Percentiles rank a stretch among this genome's conserved stretches.
Conservation (phyloP, 2,888 invertebrate species). For the Zaprionus bogoriensis region DNA sequence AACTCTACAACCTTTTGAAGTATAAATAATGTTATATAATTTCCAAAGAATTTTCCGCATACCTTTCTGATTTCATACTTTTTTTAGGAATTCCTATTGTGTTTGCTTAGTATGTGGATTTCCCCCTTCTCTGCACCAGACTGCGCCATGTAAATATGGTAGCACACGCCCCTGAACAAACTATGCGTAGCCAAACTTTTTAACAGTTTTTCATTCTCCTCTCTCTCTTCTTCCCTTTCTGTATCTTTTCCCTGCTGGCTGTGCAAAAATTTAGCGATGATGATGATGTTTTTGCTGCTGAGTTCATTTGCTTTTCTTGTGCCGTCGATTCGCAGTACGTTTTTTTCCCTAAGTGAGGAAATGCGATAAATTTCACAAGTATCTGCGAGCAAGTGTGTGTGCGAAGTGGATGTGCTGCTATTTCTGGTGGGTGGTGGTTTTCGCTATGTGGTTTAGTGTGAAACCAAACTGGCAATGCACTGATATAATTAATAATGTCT, state of each 20-base stretch:
- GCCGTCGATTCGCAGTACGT: not conserved
- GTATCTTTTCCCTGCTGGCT: not conserved
- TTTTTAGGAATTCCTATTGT: slow-evolving; percentile 2
- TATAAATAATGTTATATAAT: not conserved
- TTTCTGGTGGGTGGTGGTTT: slow-evolving; percentile 22
- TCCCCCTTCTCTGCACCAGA: slow-evolving; percentile 28
- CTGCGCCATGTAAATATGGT: slow-evolving; percentile 27
- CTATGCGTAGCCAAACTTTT: slow-evolving; percentile 44
- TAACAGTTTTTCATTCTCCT: too few species aligned
- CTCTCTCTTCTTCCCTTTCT: not conserved
- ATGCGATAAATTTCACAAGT: slow-evolving; percentile 49
- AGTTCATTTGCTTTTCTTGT: slow-evolving; percentile 23
- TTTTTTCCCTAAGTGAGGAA: slow-evolving; percentile 31
- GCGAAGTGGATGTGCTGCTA: slow-evolving; percentile 19
- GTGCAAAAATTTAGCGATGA: slow-evolving; percentile 53
- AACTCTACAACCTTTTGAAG: not conserved
- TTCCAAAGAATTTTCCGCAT: not conserved
- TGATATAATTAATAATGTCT: slow-evolving; percentile 65
- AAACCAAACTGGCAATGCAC: slow-evolving; percentile 49
- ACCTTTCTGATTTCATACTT: not conserved
- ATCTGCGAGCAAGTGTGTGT: slow-evolving; percentile 24
- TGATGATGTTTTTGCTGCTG: slow-evolving; percentile 25
- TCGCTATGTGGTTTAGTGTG: slow-evolving; percentile 55
- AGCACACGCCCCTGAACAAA: slow-evolving; percentile 36
- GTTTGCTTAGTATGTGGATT: slow-evolving; percentile 24